Base-by-base conservation (phyloP, 2,888 invertebrate species). In the Laspeyria flexula region DNA sequence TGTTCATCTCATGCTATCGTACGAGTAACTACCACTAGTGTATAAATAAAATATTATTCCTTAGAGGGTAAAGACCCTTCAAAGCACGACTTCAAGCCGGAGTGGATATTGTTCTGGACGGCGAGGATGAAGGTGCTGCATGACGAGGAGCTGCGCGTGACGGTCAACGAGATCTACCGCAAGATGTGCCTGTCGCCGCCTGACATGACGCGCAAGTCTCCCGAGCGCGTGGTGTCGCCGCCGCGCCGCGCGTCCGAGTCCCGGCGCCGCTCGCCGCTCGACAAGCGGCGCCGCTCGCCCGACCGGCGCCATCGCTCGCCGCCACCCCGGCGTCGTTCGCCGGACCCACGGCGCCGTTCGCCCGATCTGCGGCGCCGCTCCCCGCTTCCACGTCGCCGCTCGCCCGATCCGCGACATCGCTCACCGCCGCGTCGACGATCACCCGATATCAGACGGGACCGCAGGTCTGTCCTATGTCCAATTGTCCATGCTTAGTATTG, bases 41-140 rank as follows among this genome's bases (percentile, higher is more conserved):
- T 21, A 2, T 25, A 3, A 7, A 25, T 7, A 7, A 3, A 25
- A 13, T 27, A 51, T 13, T 30, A 29, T 34, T 0, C 11, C 69
- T 69, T 76, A 73, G 94, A 94, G 81, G 95, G 95, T 40, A 95
- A 95, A 79, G 96, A 97, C 79, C 95, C 96, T 0, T 93, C 95
- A 25, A 95, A 95, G 60, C 95, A 97, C 77, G 97, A 97, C 76
- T 97, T 96, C 79, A 97, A 97, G 68, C 96, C 97, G 0, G 97
- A 97, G 73, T 97, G 97, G 97, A 97, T 97, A 43, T 87, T 94
- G 42, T 97, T 94, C 81, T 97, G 97, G 97, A 96, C 96, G 70
- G 94, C 94, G 52, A 94, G 96, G 9, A 96, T 97, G 95, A 94
- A 95, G 46, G 96, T 96, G 61, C 82, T 97, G 5, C 96, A 96